Conservation (phyloP, 1,140 invertebrate species). For the Bombus difficillimus region DNA sequence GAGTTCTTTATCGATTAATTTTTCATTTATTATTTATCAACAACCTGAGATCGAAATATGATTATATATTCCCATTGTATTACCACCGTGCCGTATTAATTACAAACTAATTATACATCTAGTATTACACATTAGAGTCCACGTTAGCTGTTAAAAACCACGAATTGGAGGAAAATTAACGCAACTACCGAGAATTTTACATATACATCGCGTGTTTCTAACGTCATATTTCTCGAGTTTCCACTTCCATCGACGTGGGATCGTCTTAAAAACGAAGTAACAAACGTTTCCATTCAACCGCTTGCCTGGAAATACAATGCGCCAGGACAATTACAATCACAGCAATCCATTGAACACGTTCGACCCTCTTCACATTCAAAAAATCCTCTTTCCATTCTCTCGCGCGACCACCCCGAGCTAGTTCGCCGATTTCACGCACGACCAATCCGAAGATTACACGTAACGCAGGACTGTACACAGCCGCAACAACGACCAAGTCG, state of each 20-base stretch:
- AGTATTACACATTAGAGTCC: no score
- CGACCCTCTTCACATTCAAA: not conserved
- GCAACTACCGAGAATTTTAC: no score
- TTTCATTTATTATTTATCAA: no score
- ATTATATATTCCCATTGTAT: no score
- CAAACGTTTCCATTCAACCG: not conserved
- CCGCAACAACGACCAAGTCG: not conserved
- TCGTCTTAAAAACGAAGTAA: no score
- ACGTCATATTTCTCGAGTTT: not conserved
- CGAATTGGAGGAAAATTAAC: not conserved
- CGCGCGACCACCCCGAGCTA: no score
- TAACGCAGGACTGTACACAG: not conserved
- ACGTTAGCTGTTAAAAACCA: no score
- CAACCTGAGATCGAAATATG: no score
- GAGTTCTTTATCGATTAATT: no score
- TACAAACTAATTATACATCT: no score
- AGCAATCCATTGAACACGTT: not conserved
- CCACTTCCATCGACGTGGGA: not conserved
- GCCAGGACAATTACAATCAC: conserved; percentile 5
- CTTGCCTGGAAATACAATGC: not conserved
- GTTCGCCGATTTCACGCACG: conserved; percentile 14
- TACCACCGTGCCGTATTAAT: no score
- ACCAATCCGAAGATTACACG: conserved; percentile 12
- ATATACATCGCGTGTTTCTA: not conserved
- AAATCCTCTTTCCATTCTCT: not conserved